Percentiles rank a stretch among this genome's conserved stretches.
Conservation (phyloP, 2,113 vertebrate genomes). For the Forbesichthys agassizii region DNA sequence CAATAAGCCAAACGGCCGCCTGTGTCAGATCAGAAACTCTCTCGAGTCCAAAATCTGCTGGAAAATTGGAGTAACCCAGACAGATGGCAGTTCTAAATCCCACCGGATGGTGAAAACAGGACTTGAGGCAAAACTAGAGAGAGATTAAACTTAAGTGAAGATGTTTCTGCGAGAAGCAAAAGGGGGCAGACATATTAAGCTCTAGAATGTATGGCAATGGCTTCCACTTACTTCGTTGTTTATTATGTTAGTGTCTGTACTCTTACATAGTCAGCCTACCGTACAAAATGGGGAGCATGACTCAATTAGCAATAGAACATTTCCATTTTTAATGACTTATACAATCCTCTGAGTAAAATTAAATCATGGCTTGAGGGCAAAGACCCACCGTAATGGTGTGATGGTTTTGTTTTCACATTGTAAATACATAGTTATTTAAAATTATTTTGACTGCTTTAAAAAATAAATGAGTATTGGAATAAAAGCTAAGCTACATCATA, state of each 20-base stretch:
- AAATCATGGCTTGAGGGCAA: too few species aligned
- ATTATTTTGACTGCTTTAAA: too few species aligned
- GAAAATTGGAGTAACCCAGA: slow-evolving; percentile 47
- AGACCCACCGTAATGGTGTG: too few species aligned
- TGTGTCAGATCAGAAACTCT: slow-evolving; percentile 50
- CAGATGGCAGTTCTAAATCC: slow-evolving; percentile 69
- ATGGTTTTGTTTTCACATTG: too few species aligned
- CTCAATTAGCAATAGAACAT: too few species aligned
- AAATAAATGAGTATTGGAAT: too few species aligned
- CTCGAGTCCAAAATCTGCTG: slow-evolving; percentile 52
- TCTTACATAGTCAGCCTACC: not conserved
- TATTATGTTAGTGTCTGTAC: slow-evolving; percentile 27
- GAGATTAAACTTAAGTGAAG: slow-evolving; percentile 63
- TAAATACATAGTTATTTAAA: too few species aligned
- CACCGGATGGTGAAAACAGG: slow-evolving; percentile 50
- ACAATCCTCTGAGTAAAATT: too few species aligned
- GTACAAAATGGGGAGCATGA: too few species aligned
- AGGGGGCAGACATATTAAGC: slow-evolving; percentile 46
- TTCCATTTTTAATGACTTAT: too few species aligned
- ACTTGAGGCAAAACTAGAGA: slow-evolving; percentile 62
- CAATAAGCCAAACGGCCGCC: slow-evolving; percentile 44
- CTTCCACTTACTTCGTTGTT: slow-evolving; percentile 46
- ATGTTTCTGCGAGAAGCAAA: slow-evolving; percentile 35
- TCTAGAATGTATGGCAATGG: slow-evolving; percentile 42
- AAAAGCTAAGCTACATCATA: too few species aligned